Conservation (phyloP, 1,140 invertebrate species). For the Brachionus rotundiformis region DNA sequence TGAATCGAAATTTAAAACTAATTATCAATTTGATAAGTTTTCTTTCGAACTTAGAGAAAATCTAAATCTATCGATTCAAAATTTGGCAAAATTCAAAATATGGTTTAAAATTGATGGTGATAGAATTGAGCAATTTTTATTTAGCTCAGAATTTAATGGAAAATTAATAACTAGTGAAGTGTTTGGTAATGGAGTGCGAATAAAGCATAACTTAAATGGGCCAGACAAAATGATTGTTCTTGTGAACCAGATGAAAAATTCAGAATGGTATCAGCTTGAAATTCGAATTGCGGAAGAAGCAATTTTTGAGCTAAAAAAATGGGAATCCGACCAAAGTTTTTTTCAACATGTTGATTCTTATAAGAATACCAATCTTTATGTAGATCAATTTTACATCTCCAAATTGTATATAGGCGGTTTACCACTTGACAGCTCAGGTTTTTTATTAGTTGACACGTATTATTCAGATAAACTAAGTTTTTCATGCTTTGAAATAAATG, state of each 20-base stretch:
- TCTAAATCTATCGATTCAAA: conserved; percentile 18
- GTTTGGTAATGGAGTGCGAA: neutral
- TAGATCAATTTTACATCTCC: neutral
- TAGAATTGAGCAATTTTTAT: neutral
- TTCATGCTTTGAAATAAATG: conserved; percentile 7
- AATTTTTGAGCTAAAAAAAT: neutral
- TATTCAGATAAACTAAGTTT: neutral
- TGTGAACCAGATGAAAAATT: neutral
- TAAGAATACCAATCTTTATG: neutral
- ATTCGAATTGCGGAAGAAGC: neutral
- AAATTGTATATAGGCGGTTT: neutral
- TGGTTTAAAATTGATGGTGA: neutral
- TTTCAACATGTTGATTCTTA: neutral
- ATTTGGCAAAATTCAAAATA: neutral
- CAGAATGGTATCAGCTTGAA: neutral
- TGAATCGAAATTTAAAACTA: neutral
- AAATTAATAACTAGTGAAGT: neutral
- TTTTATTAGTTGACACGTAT: neutral
- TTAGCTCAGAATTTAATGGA: neutral
- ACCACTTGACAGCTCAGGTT: neutral
- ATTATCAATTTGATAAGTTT: neutral
- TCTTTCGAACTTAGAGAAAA: neutral
- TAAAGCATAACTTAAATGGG: neutral
- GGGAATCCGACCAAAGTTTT: neutral
- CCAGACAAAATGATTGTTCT: neutral